A percentile compares a stretch with the other conserved stretches of the same genome.
phyloP scores from a whole-genome alignment of 1,140 invertebrate species.

The Phymorhynchus buccinoides region DNA sequence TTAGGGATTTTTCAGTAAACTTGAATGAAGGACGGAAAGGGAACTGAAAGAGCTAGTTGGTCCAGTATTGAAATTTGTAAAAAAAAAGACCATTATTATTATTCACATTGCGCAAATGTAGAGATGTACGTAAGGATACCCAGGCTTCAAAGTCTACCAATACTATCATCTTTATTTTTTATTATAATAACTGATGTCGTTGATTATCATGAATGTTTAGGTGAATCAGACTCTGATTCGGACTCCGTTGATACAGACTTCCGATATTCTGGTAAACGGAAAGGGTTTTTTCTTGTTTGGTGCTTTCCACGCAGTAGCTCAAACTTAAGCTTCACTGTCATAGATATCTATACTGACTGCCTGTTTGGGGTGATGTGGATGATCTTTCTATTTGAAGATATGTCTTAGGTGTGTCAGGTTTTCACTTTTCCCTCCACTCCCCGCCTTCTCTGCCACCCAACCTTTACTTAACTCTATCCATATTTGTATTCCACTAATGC shows the following conservation, averaged over 20 bases:
- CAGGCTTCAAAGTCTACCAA: no score
- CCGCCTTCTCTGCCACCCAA: neutral
- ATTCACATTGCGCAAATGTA: no score
- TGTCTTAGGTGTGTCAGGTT: neutral
- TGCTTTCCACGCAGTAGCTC: neutral
- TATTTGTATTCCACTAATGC: neutral
- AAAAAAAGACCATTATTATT: no score
- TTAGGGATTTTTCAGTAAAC: no score
- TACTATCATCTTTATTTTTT: neutral
- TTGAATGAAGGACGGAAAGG: no score
- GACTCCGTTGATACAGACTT: constrained; percentile 5
- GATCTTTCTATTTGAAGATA: neutral
- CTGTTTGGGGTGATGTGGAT: neutral
- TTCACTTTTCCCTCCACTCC: neutral
- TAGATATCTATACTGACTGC: neutral
- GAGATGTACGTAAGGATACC: no score
- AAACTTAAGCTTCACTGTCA: neutral
- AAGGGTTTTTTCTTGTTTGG: neutral
- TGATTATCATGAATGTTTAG: neutral
- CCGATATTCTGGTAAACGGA: neutral
- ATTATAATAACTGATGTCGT: neutral
- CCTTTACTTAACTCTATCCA: neutral
- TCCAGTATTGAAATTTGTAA: no score
- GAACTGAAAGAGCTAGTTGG: no score
- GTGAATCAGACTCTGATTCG: constrained; percentile 14